A percentile compares a stretch with the other conserved stretches of the same genome.
These are phyloP conservation scores for Drosophila cracens DNA, from an alignment of 2,888 invertebrate genomes.

Conservation along the genomic window DNA sequence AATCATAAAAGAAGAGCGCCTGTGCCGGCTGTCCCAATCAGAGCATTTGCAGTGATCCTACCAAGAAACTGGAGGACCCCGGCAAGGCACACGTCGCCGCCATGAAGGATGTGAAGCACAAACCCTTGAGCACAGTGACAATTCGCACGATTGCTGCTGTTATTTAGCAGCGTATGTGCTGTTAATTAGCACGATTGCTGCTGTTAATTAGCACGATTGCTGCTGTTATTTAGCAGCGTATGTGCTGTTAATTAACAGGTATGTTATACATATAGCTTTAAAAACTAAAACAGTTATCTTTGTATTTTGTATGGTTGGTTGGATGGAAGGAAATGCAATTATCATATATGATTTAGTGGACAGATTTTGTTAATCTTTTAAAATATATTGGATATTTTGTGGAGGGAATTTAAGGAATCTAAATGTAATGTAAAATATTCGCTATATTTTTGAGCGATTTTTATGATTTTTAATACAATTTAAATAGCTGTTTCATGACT, in stretches of 20 bases:
- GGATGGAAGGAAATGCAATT: background rate
- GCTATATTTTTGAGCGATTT: no score
- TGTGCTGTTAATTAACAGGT: background rate
- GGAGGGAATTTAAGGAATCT: no score
- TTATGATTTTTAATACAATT: no score
- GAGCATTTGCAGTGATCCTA: conserved; percentile 88
- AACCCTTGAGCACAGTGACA: conserved; percentile 95
- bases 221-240: background rate
- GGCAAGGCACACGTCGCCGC: conserved; percentile 93
- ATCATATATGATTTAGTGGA: no score
- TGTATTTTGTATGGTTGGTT: background rate
- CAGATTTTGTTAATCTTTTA: no score
- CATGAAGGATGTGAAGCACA: conserved; percentile 92
- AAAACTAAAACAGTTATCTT: background rate
- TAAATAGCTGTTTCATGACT: no score
- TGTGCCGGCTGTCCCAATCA: conserved; percentile 99
- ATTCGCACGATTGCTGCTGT: no score
- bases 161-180: no score
- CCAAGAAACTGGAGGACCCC: conserved; percentile 91
- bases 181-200: no score
- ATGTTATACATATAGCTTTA: background rate
- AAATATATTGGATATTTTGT: no score
- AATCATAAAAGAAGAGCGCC: conserved; percentile 86
- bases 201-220: background rate
- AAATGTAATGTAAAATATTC: no score